phyloP scores from a whole-genome alignment of 1,140 invertebrate genomes.

The Psix sp. region DNA sequence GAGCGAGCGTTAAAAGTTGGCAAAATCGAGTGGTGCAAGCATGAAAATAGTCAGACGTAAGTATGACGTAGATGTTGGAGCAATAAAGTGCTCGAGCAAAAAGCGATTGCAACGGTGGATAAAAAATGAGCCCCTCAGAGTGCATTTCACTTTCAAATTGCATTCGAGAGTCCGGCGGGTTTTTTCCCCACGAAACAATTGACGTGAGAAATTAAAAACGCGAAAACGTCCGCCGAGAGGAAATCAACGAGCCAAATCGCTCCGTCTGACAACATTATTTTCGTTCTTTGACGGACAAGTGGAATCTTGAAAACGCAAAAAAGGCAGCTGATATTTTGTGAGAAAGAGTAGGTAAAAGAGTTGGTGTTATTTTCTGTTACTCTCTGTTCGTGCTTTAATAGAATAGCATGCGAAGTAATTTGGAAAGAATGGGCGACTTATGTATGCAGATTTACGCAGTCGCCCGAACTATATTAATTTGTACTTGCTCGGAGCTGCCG shows the following conservation, averaged over 20 bases:
- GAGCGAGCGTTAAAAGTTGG: slow-evolving; percentile 36
- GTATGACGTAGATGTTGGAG: slow-evolving; percentile 34
- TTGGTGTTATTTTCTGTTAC: slow-evolving; percentile 8
- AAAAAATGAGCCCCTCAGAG: slow-evolving; percentile 29
- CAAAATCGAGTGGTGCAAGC: slow-evolving; percentile 38
- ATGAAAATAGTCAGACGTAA: slow-evolving; percentile 49
- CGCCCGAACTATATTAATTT: slow-evolving; percentile 63
- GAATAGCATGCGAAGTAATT: slow-evolving; percentile 59
- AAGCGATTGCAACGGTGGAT: slow-evolving; percentile 23
- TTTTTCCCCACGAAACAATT: slow-evolving; percentile 19
- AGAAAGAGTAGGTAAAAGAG: slow-evolving; percentile 6
- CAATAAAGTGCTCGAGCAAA: slow-evolving; percentile 26
- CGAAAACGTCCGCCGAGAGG: not conserved
- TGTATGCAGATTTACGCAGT: slow-evolving; percentile 62
- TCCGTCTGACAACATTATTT: slow-evolving; percentile 40
- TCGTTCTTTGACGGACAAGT: slow-evolving; percentile 35
- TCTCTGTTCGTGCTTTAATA: slow-evolving; percentile 56
- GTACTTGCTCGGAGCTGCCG: slow-evolving; percentile 55
- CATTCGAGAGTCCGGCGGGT: slow-evolving; percentile 4
- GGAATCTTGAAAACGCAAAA: no score
- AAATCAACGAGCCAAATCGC: slow-evolving; percentile 30
- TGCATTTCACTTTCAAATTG: slow-evolving; percentile 20
- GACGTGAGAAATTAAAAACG: slow-evolving; percentile 46
- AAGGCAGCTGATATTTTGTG: no score
- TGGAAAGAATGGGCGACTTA: slow-evolving; percentile 54